Base-by-base conservation (phyloP, 64 coral and sea anemone genomes). In the Montipora foliosa region DNA sequence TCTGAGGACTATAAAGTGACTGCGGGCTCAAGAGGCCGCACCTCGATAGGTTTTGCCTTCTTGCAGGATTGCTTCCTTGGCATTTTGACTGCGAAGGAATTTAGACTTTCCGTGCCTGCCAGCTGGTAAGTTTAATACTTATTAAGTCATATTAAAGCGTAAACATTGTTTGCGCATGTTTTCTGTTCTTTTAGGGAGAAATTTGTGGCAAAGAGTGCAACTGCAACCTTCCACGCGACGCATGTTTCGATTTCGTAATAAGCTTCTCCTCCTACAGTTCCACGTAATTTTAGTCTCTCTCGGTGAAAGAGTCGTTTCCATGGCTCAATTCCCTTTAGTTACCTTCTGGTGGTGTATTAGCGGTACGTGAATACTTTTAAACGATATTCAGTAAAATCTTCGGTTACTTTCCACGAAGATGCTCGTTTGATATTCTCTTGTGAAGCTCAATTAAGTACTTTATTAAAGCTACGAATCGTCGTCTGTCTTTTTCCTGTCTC, bases 21-120 rank as follows among this genome's bases (percentile, higher is more conserved):
- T 46, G 82, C 47, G 46, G 82, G 82, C 82, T 86, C 82, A 86
- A 86, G n/a, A 48, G 64, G 82, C 82, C 82, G 64, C 82, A 86
- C 82, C 82, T 86, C 82, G 47, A 67, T 84, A 16, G 66, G 4
- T 71, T 86, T 47, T 8, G 44, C 7, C 62, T 86, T 11, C 62
- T 86, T 71, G 82, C 45, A 14, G 66, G 66, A 50, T 66, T 86
- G 82, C 0, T 84, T 59, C 21, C 49, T 10, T 20, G 1, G 62
- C n/a, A 69, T 46, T 71, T 86, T 86, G 82, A 13, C 82, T 86
- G 82, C 82, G 64, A 72, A 86, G 82, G 82, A 86, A 86, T 86
- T 86, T 86, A 8, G 82, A 50, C 64, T 86, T 86, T 86, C 8
- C 7, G 64, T 51, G 62, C 37, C 4, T 22, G 13, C 20, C 19